A percentile compares a stretch with the other conserved stretches of the same genome.
Evolutionary conservation across 1,140 invertebrate genomes (phyloP).

Genomic region (Drosophila bocqueti): DNA sequence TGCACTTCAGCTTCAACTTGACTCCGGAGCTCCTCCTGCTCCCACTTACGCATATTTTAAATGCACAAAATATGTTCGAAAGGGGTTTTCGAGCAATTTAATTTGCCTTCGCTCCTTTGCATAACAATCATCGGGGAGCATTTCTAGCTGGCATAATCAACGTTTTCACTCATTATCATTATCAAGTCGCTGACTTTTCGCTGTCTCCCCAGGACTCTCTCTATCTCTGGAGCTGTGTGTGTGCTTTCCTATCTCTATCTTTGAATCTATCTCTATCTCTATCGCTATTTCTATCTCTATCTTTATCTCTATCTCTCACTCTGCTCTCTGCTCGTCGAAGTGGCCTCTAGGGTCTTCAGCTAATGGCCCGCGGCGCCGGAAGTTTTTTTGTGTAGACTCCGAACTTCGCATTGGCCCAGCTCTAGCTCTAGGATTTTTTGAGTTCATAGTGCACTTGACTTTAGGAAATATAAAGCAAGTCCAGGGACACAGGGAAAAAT

Average conservation of each 20-base stretch:
- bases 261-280: neutral
- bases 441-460: conserved; percentile 47
- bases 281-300: neutral
- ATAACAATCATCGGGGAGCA: conserved; percentile 67
- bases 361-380: conserved; percentile 77
- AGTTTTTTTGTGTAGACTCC: conserved; percentile 47
- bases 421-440: conserved; percentile 10
- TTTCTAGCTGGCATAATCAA: conserved; percentile 47
- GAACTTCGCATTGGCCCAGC: conserved; percentile 12
- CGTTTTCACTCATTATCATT: conserved; percentile 75
- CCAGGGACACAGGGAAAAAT: neutral
- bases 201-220: neutral
- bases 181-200: conserved; percentile 54
- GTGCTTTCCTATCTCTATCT: neutral
- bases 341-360: conserved; percentile 71
- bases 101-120: conserved; percentile 62
- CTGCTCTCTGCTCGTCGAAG: conserved; percentile 52
- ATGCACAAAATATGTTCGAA: conserved; percentile 47
- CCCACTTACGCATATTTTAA: conserved; percentile 37
- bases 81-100: conserved; percentile 53
- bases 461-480: conserved; percentile 28
- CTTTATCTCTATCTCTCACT: neutral
- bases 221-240: neutral
- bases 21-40: conserved; percentile 5
- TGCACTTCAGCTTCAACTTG: conserved; percentile 21